Conservation (phyloP, 2,113 vertebrate genomes). For the Butorides virescens region DNA sequence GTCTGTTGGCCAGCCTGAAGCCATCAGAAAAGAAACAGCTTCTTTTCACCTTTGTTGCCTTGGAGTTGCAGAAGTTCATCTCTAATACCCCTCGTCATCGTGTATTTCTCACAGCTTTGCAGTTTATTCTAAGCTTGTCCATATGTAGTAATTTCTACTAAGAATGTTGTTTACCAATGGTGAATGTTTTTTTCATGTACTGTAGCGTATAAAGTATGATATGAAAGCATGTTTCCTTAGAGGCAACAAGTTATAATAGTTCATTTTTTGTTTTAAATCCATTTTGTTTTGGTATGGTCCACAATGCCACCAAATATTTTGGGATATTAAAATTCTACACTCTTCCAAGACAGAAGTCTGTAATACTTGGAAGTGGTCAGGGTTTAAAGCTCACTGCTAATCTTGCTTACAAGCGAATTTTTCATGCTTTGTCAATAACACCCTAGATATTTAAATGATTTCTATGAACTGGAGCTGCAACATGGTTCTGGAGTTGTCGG, state of each 20-base stretch:
- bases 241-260: neutral
- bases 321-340: neutral
- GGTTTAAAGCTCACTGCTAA: neutral
- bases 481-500: constrained; percentile 87
- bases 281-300: neutral
- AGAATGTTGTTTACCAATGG: neutral
- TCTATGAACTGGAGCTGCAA: constrained; percentile 94
- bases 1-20: neutral
- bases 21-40: neutral
- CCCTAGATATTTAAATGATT: constrained; percentile 90
- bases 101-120: neutral
- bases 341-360: neutral
- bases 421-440: constrained; percentile 19
- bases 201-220: neutral
- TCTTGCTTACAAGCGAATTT: neutral
- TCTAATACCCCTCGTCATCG: accelerated
- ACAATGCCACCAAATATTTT: neutral
- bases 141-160: neutral
- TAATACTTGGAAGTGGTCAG: neutral
- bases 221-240: neutral
- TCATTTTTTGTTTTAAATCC: neutral
- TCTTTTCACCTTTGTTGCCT: neutral
- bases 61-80: neutral
- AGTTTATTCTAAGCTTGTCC: neutral
- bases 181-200: neutral